phyloP scores from a whole-genome alignment of 2,113 vertebrate species.

The Synodontis membranacea region DNA sequence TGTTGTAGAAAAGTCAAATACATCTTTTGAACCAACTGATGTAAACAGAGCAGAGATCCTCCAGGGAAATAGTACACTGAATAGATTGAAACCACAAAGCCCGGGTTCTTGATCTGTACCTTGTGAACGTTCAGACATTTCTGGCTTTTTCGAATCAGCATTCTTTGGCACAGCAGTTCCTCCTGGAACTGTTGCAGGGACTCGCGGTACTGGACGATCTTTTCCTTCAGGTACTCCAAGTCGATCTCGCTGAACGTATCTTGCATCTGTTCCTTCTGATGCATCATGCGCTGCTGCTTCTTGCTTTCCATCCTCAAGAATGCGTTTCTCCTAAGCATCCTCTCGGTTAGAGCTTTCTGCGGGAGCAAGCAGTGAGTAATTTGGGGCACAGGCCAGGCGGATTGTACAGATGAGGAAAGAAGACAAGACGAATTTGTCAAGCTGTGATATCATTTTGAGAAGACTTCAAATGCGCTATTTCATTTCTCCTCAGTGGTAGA shows the following conservation, averaged over 20 bases:
- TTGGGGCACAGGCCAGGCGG: not conserved
- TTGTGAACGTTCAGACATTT: constrained; percentile 69
- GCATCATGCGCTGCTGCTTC: constrained; percentile 69
- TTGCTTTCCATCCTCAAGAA: constrained; percentile 72
- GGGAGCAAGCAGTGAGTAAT: not conserved
- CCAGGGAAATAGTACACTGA: not conserved
- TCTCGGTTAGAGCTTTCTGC: constrained; percentile 75
- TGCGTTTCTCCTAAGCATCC: constrained; percentile 71
- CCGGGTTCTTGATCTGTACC: constrained; percentile 55
- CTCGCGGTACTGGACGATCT: constrained; percentile 71
- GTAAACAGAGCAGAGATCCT: not conserved
- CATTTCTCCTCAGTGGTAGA: not conserved
- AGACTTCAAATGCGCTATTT: not conserved
- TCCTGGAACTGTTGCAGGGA: constrained; percentile 69
- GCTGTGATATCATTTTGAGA: not conserved
- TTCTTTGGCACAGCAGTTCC: constrained; percentile 72
- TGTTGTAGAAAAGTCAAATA: not conserved
- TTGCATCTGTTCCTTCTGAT: constrained; percentile 73
- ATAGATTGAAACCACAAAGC: not conserved
- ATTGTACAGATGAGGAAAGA: not conserved
- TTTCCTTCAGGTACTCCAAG: constrained; percentile 75
- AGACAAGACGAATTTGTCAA: not conserved
- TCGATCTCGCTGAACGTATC: constrained; percentile 65
- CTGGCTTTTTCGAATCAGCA: constrained; percentile 63
- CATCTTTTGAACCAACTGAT: not conserved